A percentile compares a stretch with the other conserved stretches of the same genome.
phyloP scores from a whole-genome alignment of 2,113 vertebrate species.

The Ptilonorhynchus violaceus region DNA sequence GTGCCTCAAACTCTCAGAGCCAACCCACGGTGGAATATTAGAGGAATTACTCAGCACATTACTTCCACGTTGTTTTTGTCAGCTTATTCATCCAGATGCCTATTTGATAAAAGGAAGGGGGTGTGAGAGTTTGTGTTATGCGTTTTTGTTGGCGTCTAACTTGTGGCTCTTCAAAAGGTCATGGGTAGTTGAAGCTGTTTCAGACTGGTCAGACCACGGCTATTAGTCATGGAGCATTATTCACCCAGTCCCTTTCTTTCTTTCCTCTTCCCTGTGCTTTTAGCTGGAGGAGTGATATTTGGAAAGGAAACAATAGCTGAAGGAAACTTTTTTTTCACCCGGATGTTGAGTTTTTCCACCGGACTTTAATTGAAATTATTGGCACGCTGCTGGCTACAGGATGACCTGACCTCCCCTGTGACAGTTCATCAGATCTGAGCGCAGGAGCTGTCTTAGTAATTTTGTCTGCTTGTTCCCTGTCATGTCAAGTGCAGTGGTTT shows the following conservation, averaged over 20 bases:
- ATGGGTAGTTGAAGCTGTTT: constrained; percentile 20
- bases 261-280: constrained; percentile 30
- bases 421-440: background rate
- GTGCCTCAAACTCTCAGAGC: constrained; percentile 9
- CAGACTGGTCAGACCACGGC: constrained; percentile 34
- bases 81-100: constrained; percentile 19
- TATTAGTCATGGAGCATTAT: constrained; percentile 69
- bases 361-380: constrained; percentile 6
- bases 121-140: constrained; percentile 21
- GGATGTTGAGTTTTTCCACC: constrained; percentile 45
- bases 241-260: constrained; percentile 18
- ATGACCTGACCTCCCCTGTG: background rate
- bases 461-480: constrained; percentile 12
- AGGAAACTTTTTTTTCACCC: background rate
- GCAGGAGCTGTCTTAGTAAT: background rate
- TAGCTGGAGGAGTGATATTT: constrained; percentile 34
- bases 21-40: constrained; percentile 55
- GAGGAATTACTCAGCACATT: constrained; percentile 64
- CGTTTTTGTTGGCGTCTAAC: constrained; percentile 10
- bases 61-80: constrained; percentile 52
- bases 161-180: constrained; percentile 51
- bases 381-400: background rate
- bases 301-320: constrained; percentile 55
- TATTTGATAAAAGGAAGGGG: constrained; percentile 36
- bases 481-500: background rate